phyloP scores from a whole-genome alignment of 2,888 invertebrate species.

The Temnothorax rugatulus region DNA sequence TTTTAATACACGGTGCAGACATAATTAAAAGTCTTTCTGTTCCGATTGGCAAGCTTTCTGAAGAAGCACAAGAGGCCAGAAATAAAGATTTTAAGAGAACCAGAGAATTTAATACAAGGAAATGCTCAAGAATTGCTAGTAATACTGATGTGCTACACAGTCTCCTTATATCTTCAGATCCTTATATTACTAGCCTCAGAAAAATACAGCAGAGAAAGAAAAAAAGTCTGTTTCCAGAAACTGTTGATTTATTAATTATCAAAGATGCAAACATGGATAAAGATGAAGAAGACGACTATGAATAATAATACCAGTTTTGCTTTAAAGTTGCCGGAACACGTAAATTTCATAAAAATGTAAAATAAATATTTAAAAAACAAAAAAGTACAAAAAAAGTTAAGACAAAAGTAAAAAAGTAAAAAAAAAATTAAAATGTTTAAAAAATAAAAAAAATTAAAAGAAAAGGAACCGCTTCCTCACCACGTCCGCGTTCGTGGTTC shows the following conservation, averaged over 20 bases:
- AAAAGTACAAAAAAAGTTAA: too few species aligned
- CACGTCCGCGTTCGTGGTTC: neutral
- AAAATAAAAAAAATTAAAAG: neutral
- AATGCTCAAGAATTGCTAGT: neutral
- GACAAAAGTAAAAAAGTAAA: too few species aligned
- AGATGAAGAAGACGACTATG: neutral
- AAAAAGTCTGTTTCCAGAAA: neutral
- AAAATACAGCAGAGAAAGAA: neutral
- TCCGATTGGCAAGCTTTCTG: neutral
- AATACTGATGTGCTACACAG: neutral
- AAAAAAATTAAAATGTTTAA: too few species aligned
- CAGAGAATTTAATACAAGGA: neutral
- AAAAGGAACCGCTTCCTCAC: neutral
- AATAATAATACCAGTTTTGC: neutral
- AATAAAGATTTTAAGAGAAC: neutral
- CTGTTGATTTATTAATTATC: neutral
- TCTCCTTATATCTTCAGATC: neutral
- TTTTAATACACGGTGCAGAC: constrained; percentile 13
- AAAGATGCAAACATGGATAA: neutral
- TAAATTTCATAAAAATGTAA: too few species aligned
- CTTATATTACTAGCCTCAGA: neutral
- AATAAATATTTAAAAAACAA: too few species aligned
- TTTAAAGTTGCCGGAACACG: too few species aligned
- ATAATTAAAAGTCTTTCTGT: neutral
- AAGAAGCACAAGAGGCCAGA: neutral